Base-by-base conservation (phyloP, 2,113 vertebrate genomes). In the Castor canadensis region DNA sequence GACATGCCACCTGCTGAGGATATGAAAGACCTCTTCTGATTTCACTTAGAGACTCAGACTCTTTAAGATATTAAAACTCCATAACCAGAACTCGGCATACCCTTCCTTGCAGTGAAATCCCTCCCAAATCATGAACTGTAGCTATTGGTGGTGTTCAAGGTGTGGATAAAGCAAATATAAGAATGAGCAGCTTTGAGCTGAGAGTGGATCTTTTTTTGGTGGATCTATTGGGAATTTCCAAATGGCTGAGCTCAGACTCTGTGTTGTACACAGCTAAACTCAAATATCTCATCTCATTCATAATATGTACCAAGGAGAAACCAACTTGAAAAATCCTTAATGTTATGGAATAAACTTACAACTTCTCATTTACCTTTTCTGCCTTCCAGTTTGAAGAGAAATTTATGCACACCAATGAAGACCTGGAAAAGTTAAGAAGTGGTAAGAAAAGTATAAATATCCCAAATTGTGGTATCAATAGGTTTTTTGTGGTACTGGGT, bases 381-480 rank as follows among this genome's bases (percentile, higher is more conserved):
- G 40, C 56, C 40, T 90, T 91, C 67, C 58, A 91, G 67, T 91
- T 91, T 73, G 89, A 91, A 91, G 54, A 91, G 28, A 83, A 91
- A 16, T 73, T 62, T n/a, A 26, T 83, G 32, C 82, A 52, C 60
- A 83, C 79, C 13, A 20, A 9, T 11, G 56, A 49, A 28, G 79
- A 83, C 66, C 32, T 83, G 79, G 35, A 60, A 62, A 83, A 38
- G 54, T 40, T 83, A 73, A 73, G 56, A 73, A 60, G 32, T 40
- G 54, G 79, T 91, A 62, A 91, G 43, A 73, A 66, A 2, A 73
- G 22, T 60, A 28, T 22, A 24, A 56, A 15, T 56, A 58, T 58
- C 56, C 17, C 56, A 58, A 20, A 6, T 58, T 6, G 0, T 16
- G 13, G 85, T 11, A n/a, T n/a, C n/a, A n/a, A n/a, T n/a, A n/a